These are phyloP conservation scores for Drosophila varians DNA, from an alignment of 1,140 invertebrate genomes.

Conservation along the genomic window DNA sequence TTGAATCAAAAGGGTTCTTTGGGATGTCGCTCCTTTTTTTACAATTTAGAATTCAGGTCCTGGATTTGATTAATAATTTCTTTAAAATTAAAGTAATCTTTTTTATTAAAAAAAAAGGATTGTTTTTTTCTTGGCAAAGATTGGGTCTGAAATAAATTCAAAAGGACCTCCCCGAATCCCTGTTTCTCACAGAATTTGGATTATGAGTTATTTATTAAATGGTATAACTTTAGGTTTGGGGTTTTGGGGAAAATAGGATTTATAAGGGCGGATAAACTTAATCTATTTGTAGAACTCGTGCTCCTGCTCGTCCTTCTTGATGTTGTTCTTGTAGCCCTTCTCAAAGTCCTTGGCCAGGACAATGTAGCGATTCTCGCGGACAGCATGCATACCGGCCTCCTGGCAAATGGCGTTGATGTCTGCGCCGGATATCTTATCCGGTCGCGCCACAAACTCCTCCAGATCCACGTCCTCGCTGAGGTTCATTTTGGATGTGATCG, in stretches of 20 bases:
- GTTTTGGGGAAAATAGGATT: background rate
- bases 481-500: conserved; percentile 99
- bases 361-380: conserved; percentile 97
- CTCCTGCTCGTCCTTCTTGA: conserved; percentile 99
- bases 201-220: conserved; percentile 26
- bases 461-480: conserved; percentile 99
- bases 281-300: conserved; percentile 99
- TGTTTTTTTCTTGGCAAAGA: background rate
- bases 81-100: background rate
- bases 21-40: no score
- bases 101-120: background rate
- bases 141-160: no score
- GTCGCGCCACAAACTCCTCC: conserved; percentile 99
- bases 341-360: conserved; percentile 99
- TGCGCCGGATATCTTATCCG: conserved; percentile 99
- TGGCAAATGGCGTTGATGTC: conserved; percentile 99
- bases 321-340: conserved; percentile 99
- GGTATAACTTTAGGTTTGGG: conserved; percentile 12
- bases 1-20: no score
- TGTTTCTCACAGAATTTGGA: background rate
- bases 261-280: background rate
- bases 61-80: background rate
- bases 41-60: no score
- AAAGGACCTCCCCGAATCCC: no score
- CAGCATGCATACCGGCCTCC: conserved; percentile 98